Evolutionary conservation across 2,888 invertebrate species (phyloP).

Genomic region (Dysmachus trigonus): DNA sequence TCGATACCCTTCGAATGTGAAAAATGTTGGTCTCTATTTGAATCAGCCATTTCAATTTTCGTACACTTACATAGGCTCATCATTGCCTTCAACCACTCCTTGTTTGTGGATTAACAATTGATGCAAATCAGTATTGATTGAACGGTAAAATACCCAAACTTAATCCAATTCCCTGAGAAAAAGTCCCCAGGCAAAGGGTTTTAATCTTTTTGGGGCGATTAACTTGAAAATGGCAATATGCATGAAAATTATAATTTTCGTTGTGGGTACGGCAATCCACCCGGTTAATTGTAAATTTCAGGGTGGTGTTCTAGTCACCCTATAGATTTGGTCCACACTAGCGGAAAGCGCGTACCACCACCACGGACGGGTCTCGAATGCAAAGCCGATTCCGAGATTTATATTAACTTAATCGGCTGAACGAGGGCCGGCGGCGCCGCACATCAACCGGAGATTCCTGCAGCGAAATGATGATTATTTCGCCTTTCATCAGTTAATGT

Average conservation of each 20-base stretch:
- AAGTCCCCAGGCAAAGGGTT: not conserved
- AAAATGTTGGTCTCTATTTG: too few species aligned
- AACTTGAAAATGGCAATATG: not conserved
- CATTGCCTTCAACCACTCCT: not conserved
- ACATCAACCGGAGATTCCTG: not conserved
- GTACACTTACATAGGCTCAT: not conserved
- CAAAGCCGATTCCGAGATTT: not conserved
- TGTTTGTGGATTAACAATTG: not conserved
- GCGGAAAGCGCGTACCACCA: not conserved
- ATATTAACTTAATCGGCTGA: conserved; percentile 14
- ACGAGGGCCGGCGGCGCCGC: not conserved
- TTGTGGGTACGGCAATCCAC: not conserved
- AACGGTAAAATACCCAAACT: not conserved
- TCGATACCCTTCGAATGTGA: too few species aligned
- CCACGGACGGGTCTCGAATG: not conserved
- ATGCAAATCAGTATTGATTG: not conserved
- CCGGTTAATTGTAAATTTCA: not conserved
- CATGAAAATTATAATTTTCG: not conserved
- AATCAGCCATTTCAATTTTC: too few species aligned
- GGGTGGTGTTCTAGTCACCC: not conserved
- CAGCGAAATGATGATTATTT: conserved; percentile 19
- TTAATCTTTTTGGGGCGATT: not conserved
- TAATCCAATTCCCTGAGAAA: not conserved
- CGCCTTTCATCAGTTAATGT: conserved; percentile 20
- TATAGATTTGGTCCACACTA: not conserved